Base-by-base conservation (phyloP, 2,113 vertebrate species). In the Pedetes capensis region DNA sequence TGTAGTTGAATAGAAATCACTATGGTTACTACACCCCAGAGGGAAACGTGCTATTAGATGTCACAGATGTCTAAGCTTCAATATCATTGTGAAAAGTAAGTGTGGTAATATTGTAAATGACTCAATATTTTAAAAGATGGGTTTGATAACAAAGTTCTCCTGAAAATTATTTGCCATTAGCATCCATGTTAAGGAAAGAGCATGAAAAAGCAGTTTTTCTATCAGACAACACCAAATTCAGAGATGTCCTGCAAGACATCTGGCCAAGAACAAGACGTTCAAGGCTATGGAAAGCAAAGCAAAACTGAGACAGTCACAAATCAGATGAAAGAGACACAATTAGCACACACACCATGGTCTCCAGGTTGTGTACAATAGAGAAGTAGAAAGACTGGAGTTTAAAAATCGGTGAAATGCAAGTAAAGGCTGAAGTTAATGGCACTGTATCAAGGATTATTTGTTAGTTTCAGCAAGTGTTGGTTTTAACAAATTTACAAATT, bases 1-100 rank as follows among this genome's bases (percentile, higher is more conserved):
- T 0, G 0, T 2, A 25, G 29, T 5, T 7, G 8, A 16, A 22
- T n/a, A 39, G 2, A 51, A 37, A 13, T 6, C 16, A 0, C 22
- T 5, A 4, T 17, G 27, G 5, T 22, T 39, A 49, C 4, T 3
- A 29, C 14, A 3, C 18, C n/a, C 16, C 44, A 18, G 12, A 1
- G 11, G 32, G 47, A 27, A 59, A 0, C 8, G 11, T 20, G 2
- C 2, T 23, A 0, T 2, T 11, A 10, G 32, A 34, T 13, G n/a
- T 44, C 61, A 32, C 1, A 0, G 16, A 5, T 39, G 49, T 63
- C 69, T 18, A 1, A 75, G 32, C 4, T 29, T 53, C 69, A 32
- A 39, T 5, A 7, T 27, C 27, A 17, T 13, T 34, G 34, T 13
- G 74, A 51, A 57, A 7, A 32, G 14, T 7, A 18, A 61, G 8